Percentiles rank a stretch among this genome's conserved stretches.
phyloP scores from a whole-genome alignment of 2,797 vertebrate species.

The Gallinago stenura region DNA sequence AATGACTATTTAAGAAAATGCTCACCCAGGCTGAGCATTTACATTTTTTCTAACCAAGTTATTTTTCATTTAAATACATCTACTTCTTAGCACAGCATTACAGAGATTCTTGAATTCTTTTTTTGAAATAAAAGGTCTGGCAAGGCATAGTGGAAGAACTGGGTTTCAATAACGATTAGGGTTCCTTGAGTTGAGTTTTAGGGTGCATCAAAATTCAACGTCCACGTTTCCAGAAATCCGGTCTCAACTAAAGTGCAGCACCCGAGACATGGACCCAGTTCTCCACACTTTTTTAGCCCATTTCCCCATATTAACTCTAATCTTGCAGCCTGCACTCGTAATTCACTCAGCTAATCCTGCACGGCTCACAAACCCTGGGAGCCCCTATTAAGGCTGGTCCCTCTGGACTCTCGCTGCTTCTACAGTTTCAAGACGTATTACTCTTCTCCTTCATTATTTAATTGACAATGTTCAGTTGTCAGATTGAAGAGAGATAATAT shows the following conservation, averaged over 20 bases:
- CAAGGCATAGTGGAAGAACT: neutral
- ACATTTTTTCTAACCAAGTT: neutral
- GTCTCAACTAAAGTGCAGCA: neutral
- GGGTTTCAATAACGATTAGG: neutral
- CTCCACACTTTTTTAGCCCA: neutral
- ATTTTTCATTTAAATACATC: neutral
- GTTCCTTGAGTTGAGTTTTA: neutral
- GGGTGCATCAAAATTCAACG: neutral
- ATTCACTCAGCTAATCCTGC: neutral
- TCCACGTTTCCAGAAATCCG: neutral
- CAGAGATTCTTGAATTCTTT: neutral
- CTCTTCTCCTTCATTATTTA: neutral
- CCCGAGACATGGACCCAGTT: no score
- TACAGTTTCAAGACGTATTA: neutral
- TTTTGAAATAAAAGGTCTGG: neutral
- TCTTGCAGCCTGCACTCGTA: neutral
- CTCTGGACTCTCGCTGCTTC: neutral
- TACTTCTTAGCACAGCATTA: neutral
- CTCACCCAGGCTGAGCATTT: neutral
- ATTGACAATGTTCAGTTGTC: neutral
- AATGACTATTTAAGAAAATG: constrained; percentile 30
- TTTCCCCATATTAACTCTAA: neutral
- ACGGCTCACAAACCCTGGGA: neutral
- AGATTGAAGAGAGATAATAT: neutral
- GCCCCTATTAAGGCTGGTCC: accelerated